Evolutionary conservation across 2,113 vertebrate species (phyloP).

Genomic region (Macaca mulatta): DNA sequence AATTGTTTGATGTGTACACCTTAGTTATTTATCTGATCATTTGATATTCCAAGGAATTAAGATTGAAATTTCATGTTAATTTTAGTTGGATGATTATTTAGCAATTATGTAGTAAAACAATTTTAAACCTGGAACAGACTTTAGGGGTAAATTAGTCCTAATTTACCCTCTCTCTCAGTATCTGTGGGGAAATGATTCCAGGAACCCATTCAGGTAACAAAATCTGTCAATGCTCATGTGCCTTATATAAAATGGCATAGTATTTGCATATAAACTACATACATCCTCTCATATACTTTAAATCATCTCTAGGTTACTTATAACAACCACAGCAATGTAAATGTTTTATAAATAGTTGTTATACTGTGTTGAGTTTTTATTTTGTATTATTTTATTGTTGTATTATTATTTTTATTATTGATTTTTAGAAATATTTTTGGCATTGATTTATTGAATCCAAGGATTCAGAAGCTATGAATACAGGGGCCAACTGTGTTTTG

Average conservation of each 20-base stretch:
- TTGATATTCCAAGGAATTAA: background rate
- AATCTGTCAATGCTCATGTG: background rate
- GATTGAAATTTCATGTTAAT: background rate
- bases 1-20: background rate
- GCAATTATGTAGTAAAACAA: background rate
- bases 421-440: background rate
- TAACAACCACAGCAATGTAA: background rate
- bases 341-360: background rate
- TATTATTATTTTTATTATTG: background rate
- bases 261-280: background rate
- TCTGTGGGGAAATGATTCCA: background rate
- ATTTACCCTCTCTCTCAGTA: background rate
- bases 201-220: background rate
- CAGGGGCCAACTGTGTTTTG: background rate
- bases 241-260: background rate
- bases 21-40: background rate
- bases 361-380: background rate
- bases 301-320: background rate
- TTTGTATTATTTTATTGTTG: background rate
- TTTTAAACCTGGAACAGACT: background rate
- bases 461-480: background rate
- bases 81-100: background rate
- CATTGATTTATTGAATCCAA: background rate
- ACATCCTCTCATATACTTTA: background rate
- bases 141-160: background rate